Evolutionary conservation across 2,888 invertebrate genomes (phyloP), one percentile per base, ranked within the genome.

Genomic region (Drosophila anomalata): DNA sequence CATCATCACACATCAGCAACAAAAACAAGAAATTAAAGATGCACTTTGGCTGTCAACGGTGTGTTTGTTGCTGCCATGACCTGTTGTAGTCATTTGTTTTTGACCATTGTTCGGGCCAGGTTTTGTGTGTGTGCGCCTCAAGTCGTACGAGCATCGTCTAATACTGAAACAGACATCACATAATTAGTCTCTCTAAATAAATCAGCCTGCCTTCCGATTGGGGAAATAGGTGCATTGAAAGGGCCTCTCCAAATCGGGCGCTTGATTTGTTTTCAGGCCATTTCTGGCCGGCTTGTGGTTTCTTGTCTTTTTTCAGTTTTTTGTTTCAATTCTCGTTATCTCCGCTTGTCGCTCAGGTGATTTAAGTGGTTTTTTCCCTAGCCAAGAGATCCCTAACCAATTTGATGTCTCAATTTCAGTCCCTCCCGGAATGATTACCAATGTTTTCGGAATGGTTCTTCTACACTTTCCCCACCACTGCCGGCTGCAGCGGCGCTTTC

Each of bases 101-200:
- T 46, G 60, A 20, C 69, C 66, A 44, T 44, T 44, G 44, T 44
- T 22, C 12, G 12, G 20, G 44, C 12, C 44, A 20, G 44, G 44
- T 44, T 44, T 57, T 77, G 76, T 70, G 42, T 51, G 29, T 26
- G 29, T 22, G 22, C n/a, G 8, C 26, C 63, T 33, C 42, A 8
- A 52, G 36, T 60, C 31, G 58, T 50, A 72, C 14, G 36, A 36
- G 36, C n/a, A 36, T 73, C n/a, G n/a, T 73, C 72, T 73, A 66
- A 73, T 51, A 42, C 60, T 41, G 66, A 52, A 47, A 36, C 60
- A 63, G 73, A 68, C 62, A 78, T 78, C 76, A 76, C 75, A 82
- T 84, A 84, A 88, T 84, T 88, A 88, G 86, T 79, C 73, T 78
- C 76, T 78, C 59, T 74, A 79, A 80, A 84, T 84, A 84, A 84